Conservation (phyloP, 2,888 invertebrate genomes). For the Eupithecia dodoneata region DNA sequence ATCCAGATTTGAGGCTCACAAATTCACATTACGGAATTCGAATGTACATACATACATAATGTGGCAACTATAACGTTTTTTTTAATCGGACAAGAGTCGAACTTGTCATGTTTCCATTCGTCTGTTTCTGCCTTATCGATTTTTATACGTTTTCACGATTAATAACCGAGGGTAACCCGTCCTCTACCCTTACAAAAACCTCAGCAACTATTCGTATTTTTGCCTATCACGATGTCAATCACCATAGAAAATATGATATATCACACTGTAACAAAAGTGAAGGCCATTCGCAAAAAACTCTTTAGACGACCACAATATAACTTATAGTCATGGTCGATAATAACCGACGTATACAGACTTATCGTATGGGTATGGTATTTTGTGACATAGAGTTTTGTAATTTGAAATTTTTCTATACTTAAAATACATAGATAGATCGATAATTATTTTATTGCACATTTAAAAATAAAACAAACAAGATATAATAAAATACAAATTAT, state of each 20-base stretch:
- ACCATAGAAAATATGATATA: slow-evolving; percentile 4
- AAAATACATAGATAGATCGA: neutral
- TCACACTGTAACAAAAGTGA: slow-evolving; percentile 5
- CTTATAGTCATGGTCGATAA: neutral
- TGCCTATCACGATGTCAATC: slow-evolving; percentile 13
- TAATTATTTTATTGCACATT: no score
- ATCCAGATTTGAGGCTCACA: no score
- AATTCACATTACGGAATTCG: no score
- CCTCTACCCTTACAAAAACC: neutral
- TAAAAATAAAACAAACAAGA: no score
- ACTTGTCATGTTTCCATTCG: neutral
- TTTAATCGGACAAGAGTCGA: neutral
- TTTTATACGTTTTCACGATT: neutral
- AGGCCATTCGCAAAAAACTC: slow-evolving; percentile 5
- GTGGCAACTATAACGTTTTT: no score
- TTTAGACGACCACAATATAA: neutral
- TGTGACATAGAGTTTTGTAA: neutral
- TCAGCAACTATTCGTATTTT: slow-evolving; percentile 43
- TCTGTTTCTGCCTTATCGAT: neutral
- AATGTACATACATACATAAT: no score
- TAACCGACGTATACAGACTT: neutral
- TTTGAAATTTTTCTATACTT: neutral
- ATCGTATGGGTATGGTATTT: neutral
- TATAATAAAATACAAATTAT: no score
- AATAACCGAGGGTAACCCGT: neutral